These are phyloP conservation scores for Cisticola juncidis DNA, from an alignment of 2,113 vertebrate species.

Conservation along the genomic window DNA sequence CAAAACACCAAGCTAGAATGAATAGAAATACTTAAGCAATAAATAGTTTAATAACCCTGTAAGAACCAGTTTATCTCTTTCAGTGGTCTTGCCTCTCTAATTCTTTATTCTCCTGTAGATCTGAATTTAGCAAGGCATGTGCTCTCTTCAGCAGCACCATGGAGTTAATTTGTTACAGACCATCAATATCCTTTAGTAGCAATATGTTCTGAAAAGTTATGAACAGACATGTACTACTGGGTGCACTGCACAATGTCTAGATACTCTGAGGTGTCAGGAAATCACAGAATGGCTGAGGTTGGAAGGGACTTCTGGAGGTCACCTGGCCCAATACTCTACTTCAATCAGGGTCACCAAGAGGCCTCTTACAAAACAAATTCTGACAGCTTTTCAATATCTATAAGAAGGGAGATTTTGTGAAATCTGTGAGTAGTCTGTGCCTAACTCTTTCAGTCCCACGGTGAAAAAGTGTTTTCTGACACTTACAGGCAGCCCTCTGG, in stretches of 20 bases:
- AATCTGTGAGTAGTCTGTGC: background rate
- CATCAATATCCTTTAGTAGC: background rate
- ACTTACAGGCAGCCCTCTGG: background rate
- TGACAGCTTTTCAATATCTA: background rate
- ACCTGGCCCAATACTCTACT: background rate
- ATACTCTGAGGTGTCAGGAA: background rate
- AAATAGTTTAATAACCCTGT: background rate
- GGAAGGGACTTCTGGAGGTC: background rate
- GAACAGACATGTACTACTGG: background rate
- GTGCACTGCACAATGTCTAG: background rate
- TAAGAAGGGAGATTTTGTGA: background rate
- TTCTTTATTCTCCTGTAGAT: background rate
- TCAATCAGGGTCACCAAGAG: background rate
- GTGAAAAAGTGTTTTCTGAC: background rate
- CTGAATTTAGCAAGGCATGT: fast-evolving
- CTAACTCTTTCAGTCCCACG: background rate
- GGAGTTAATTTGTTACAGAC: background rate
- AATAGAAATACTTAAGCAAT: background rate
- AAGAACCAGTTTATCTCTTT: background rate
- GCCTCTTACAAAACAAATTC: fast-evolving
- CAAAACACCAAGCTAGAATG: background rate
- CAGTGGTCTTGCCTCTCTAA: background rate
- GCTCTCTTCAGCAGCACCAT: background rate
- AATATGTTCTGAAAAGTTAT: background rate
- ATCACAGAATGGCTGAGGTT: background rate